A percentile compares a stretch with the other conserved stretches of the same genome.
Conservation (phyloP, 2,113 vertebrate species). For the Hemicordylus capensis region DNA sequence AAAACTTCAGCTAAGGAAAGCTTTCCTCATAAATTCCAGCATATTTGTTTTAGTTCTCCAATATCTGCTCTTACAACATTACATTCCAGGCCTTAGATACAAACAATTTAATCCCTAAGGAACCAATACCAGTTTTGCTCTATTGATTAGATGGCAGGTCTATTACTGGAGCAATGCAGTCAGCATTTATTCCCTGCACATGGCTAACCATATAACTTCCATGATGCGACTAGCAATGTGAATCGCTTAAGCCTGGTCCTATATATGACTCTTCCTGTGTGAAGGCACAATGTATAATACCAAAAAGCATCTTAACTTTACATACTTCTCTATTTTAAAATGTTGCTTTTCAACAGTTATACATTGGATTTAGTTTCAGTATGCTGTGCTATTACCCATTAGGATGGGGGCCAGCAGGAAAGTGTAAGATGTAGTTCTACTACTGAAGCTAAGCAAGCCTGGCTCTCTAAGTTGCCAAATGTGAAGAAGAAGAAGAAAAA, state of each 20-base stretch:
- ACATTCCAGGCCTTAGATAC: neutral
- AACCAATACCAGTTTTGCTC: neutral
- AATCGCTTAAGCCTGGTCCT: neutral
- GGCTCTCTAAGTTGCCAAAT: neutral
- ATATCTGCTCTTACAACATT: neutral
- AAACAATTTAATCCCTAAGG: neutral
- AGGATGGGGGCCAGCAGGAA: neutral
- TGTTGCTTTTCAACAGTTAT: neutral
- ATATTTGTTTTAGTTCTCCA: neutral
- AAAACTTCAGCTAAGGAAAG: neutral
- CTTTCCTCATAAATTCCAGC: neutral
- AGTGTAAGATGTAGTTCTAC: neutral
- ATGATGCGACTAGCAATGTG: neutral
- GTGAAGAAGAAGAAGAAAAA: neutral
- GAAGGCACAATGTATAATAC: neutral
- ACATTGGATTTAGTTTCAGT: neutral
- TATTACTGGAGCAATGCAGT: neutral
- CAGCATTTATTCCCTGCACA: neutral
- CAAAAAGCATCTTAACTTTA: neutral
- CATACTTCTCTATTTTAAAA: constrained; percentile 14
- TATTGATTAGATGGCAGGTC: neutral
- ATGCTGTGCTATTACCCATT: neutral
- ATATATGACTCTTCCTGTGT: neutral
- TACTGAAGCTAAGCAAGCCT: neutral
- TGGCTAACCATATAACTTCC: neutral